Evolutionary conservation across 1,140 invertebrate species (phyloP).

Genomic region (Chironomus tepperi): DNA sequence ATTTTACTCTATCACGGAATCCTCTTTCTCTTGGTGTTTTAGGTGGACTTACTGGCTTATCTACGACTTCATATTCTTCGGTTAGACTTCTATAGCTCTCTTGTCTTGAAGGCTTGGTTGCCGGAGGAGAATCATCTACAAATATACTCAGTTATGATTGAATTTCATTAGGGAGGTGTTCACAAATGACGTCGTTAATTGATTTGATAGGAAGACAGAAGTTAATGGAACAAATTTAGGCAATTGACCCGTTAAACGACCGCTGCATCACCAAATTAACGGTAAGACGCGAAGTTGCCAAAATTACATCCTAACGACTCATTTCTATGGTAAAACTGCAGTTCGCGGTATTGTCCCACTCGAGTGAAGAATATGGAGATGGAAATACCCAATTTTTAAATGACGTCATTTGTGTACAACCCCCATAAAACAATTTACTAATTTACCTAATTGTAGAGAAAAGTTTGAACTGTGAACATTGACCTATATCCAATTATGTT

Average conservation of each 20-base stretch:
- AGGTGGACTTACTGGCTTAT: background rate
- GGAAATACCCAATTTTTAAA: too few species aligned
- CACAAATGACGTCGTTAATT: background rate
- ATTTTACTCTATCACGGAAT: background rate
- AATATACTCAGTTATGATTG: background rate
- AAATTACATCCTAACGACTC: too few species aligned
- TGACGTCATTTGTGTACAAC: too few species aligned
- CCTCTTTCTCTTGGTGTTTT: background rate
- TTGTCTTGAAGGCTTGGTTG: background rate
- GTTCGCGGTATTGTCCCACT: too few species aligned
- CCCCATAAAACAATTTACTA: too few species aligned
- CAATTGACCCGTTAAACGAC: too few species aligned
- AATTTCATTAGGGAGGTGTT: background rate
- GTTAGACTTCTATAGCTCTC: background rate
- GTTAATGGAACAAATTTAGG: too few species aligned
- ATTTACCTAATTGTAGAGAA: background rate
- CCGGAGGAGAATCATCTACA: background rate
- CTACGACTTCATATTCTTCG: background rate
- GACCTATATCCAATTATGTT: background rate
- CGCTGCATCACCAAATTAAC: too few species aligned
- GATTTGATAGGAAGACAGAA: too few species aligned
- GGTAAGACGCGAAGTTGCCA: background rate
- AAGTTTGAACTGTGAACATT: background rate
- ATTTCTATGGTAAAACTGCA: too few species aligned
- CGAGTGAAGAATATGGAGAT: too few species aligned